phyloP scores from a whole-genome alignment of 2,888 invertebrate genomes.

The Lasioglossum pauxillum region DNA sequence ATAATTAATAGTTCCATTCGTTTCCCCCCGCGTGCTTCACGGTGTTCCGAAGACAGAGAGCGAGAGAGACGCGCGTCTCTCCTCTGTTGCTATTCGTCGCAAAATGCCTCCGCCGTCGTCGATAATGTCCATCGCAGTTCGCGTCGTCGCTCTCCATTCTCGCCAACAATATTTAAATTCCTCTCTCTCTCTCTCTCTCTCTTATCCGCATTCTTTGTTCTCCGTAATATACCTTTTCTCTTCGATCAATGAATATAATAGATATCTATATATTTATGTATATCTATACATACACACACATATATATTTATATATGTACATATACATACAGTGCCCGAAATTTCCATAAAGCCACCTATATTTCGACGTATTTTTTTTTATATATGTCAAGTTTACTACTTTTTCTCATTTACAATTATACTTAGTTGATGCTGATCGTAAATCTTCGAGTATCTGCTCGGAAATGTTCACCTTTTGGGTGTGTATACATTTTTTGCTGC shows the following conservation, averaged over 20 bases:
- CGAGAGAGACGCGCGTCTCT: background rate
- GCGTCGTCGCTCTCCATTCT: conserved; percentile 36
- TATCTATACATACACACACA: conserved; percentile 47
- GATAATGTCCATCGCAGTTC: conserved; percentile 60
- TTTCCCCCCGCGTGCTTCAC: conserved; percentile 22
- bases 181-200: conserved; percentile 49
- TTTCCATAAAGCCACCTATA: no score
- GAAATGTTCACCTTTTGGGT: no score
- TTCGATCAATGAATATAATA: conserved; percentile 66
- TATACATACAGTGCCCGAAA: no score
- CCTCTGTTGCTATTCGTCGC: background rate
- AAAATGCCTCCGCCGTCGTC: conserved; percentile 15
- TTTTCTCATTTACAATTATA: no score
- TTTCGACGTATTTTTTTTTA: no score
- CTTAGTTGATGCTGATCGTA: no score
- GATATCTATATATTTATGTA: conserved; percentile 65
- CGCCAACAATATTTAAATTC: conserved; percentile 70
- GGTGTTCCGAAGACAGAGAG: conserved; percentile 10
- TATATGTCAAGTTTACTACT: no score
- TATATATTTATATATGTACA: conserved; percentile 36
- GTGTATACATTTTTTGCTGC: no score
- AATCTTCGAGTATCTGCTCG: no score
- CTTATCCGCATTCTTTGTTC: conserved; percentile 55
- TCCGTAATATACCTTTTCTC: conserved; percentile 54
- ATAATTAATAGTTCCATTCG: conserved; percentile 15